phyloP scores from a whole-genome alignment of 2,888 invertebrate genomes.

The Mylabris sibirica region DNA sequence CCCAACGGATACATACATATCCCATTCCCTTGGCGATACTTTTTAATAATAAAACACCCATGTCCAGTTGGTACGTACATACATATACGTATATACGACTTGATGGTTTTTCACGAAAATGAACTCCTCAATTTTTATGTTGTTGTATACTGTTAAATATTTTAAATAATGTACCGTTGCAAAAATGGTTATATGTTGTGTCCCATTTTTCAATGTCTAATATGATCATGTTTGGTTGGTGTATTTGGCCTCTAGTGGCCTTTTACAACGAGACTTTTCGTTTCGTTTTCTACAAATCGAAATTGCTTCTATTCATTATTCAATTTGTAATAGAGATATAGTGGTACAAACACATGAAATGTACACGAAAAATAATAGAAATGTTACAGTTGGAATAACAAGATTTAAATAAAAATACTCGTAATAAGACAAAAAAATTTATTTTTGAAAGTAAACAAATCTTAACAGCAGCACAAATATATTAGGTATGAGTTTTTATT shows the following conservation, averaged over 20 bases:
- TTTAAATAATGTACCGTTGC: constrained; percentile 26
- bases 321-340: constrained; percentile 17
- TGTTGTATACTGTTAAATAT: constrained; percentile 41
- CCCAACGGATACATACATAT: constrained; percentile 47
- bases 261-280: neutral
- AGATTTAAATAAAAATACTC: too few relatives aligned
- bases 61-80: constrained; percentile 46
- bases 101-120: constrained; percentile 55
- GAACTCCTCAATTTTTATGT: constrained; percentile 58
- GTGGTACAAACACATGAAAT: neutral
- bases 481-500: too few relatives aligned
- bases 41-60: constrained; percentile 53
- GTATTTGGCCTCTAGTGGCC: neutral
- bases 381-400: too few relatives aligned
- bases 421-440: too few relatives aligned
- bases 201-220: constrained; percentile 34
- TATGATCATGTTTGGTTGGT: constrained; percentile 27
- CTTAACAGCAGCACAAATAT: too few relatives aligned
- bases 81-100: constrained; percentile 39
- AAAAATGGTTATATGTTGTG: constrained; percentile 32
- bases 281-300: constrained; percentile 11
- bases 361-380: neutral
- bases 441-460: neutral
- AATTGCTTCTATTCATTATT: constrained; percentile 24
- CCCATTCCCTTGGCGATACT: constrained; percentile 43